Evolutionary conservation across 1,140 invertebrate species (phyloP), one percentile per base, ranked within the genome.

Genomic region (Drosophila willistoni): DNA sequence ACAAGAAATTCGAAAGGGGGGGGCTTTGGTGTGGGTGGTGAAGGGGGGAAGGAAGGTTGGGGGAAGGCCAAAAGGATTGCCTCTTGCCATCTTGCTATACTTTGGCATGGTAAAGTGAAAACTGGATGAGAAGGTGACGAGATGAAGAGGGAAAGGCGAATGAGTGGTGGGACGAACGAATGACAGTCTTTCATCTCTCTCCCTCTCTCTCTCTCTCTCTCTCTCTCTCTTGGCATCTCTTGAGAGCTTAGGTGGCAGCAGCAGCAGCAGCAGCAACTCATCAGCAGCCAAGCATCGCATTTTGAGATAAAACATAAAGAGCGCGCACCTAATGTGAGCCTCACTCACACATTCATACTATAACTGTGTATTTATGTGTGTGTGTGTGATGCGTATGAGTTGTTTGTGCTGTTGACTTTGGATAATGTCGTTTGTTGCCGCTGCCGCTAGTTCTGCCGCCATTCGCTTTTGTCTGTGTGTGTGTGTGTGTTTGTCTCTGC

Each of bases 301-400:
- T 86, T 87, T 73, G 76, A 87, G 83, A 86, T 86, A 86, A 77
- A 86, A 83, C 83, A 86, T 86, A 79, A 86, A 86, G 73, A 76
- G 73, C 44, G 83, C 44, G 79, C 83, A 86, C 72, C 83, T 86
- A 86, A 82, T 86, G 83, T 68, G 70, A 56, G 55, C 36, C 56
- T 34, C 60, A 5, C 39, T 5, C 60, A 63, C 60, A 41, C 61
- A 29, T 22, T 7, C 14, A 47, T 17, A 19, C 3, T 57, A 47
- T 54, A 17, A 39, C 51, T 63, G 51, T 64, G 47, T 47, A 36
- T 22, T 9, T 57, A 61, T 44, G 64, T 71, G 14, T 47, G 25
- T 69, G 47, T 51, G 56, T 51, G 33, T 71, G 59, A 29, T 71
- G 64, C 66, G 72, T 75, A 63, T 77, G 75, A 77, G 77, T 77